Evolutionary conservation across 1,140 invertebrate genomes (phyloP), one percentile per base, ranked within the genome.

Genomic region (Listronotus oregonensis): DNA sequence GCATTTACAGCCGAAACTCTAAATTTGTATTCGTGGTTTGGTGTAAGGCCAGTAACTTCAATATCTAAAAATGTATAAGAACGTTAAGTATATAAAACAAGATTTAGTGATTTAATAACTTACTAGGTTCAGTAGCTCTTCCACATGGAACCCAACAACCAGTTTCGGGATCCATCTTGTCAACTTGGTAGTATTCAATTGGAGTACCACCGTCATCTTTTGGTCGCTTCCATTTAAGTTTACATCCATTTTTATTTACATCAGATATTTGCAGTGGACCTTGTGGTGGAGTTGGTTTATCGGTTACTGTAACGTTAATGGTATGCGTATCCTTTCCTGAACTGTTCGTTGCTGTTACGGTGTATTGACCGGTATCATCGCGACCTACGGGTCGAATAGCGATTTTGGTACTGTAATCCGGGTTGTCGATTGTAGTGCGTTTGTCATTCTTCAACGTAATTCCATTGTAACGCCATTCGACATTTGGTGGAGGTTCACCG

Each of bases 141-240:
- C 89, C 92, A 75, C 93, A 94, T 15, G 94, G 94, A 68, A 96
- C 89, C 96, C 96, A 98, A 65, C 89, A 88, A n/a, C 95, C 94
- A 56, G 93, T 96, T 75, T 93, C 90, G 0, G 92, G 87, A 78
- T 98, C 96, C 83, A 95, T 86, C 80, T 97, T 98, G 73, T 98
- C 95, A 18, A 97, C 88, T 79, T 96, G 89, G 79, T 96, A 98
- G 74, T 94, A 94, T 73, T 96, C 94, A 76, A 97, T 92, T 46
- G 89, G 92, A 66, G 86, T 85, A 64, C 92, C 92, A 42, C 92
- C 92, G 80, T 96, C 93, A 79, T 96, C 93, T 74, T 89, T 87
- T 8, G 95, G 95, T 49, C 93, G 83, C 79, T 96, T 96, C 95
- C 95, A 98, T 78, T 94, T 95, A 10, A 98, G 84, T 72, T 94